A percentile compares a stretch with the other conserved stretches of the same genome.
Evolutionary conservation across 2,113 vertebrate genomes (phyloP).

Genomic region (Myodes glareolus): DNA sequence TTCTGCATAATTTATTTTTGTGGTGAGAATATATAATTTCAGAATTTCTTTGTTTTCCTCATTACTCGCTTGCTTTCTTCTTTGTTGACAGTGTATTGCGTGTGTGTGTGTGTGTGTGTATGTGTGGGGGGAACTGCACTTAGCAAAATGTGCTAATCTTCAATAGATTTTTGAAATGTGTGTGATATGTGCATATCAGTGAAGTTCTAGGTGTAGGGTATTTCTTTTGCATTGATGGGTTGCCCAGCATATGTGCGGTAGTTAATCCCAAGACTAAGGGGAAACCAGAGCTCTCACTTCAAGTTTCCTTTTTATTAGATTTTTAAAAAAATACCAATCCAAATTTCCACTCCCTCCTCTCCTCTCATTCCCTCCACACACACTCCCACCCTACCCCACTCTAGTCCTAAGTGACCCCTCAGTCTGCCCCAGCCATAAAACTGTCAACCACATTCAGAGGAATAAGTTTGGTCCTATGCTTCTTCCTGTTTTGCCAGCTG

Average conservation of each 20-base stretch:
- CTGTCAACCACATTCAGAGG: no score
- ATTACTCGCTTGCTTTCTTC: background rate
- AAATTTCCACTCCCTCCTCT: no score
- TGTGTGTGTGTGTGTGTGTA: background rate
- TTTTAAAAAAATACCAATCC: no score
- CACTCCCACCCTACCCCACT: no score
- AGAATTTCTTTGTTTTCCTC: background rate
- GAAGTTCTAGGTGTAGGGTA: background rate
- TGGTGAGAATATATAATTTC: background rate
- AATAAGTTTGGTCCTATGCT: no score
- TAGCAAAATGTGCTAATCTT: background rate
- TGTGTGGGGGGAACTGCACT: background rate
- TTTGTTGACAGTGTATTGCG: background rate
- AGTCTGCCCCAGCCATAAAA: no score
- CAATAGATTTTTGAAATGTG: background rate
- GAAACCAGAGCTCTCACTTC: background rate
- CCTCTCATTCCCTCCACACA: no score
- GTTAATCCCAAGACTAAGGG: background rate
- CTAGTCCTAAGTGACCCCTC: no score
- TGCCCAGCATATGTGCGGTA: background rate
- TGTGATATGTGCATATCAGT: background rate
- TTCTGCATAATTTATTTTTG: background rate
- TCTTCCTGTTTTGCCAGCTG: no score
- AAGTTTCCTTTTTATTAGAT: background rate
- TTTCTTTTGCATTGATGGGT: background rate